phyloP scores from a whole-genome alignment of 1,140 invertebrate species.

The Frieseomelitta varia region DNA sequence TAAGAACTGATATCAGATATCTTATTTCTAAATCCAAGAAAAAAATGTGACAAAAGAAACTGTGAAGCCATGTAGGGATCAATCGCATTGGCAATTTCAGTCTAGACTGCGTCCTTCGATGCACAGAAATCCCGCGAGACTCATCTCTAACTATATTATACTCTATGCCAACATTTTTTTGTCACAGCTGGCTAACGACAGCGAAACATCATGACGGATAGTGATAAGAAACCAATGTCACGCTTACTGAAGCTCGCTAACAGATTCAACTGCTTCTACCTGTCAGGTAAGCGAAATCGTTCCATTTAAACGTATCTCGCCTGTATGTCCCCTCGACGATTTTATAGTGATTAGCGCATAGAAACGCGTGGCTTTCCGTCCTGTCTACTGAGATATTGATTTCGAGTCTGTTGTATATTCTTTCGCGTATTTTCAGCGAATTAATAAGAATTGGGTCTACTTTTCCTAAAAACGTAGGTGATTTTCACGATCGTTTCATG shows the following conservation, averaged over 20 bases:
- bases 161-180: slow-evolving; percentile 64
- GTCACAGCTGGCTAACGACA: slow-evolving; percentile 70
- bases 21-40: not conserved
- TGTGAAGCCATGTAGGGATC: not conserved
- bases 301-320: not conserved
- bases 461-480: not conserved
- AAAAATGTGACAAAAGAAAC: not conserved
- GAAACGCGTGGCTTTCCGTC: slow-evolving; percentile 50
- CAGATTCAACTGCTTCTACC: slow-evolving; percentile 93
- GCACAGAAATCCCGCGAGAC: slow-evolving; percentile 26
- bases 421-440: slow-evolving; percentile 47
- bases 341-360: slow-evolving; percentile 19
- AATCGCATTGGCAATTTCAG: slow-evolving; percentile 30
- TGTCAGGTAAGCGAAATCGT: slow-evolving; percentile 85
- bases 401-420: slow-evolving; percentile 69
- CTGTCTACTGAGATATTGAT: slow-evolving; percentile 72
- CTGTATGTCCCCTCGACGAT: not conserved
- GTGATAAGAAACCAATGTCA: slow-evolving; percentile 84
- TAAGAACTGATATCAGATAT: not conserved
- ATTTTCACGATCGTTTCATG: too few species aligned
- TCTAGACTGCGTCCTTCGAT: not conserved
- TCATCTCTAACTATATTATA: slow-evolving; percentile 45
- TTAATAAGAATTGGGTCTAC: not conserved
- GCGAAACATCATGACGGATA: slow-evolving; percentile 80
- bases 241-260: slow-evolving; percentile 88